Evolutionary conservation across 2,797 vertebrate genomes (phyloP), one percentile per base, ranked within the genome.

Genomic region (Protosalanx chinensis): DNA sequence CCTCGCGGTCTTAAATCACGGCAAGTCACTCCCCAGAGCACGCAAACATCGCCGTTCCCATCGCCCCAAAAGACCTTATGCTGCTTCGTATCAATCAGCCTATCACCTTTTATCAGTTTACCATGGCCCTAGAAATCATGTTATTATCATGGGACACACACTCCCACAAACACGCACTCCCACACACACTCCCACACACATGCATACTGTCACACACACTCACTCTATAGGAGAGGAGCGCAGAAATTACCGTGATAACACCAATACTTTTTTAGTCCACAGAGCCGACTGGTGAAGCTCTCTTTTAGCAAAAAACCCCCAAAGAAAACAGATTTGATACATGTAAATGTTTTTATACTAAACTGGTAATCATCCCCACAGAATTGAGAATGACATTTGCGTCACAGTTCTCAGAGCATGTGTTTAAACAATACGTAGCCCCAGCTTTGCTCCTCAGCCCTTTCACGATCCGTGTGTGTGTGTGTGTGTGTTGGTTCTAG

Each of bases 1-100:
- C 81, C 81, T 56, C 82, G 79, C 76, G 84, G 85, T 91, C 85
- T 91, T 96, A 94, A 95, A 96, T 97, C 94, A 96, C 78, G 73
- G 70, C 70, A 79, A 78, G 76, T 84, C 81, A 84, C 88, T 85
- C 88, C 88, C 83, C 75, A 77, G 68, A 86, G 81, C 88, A 86
- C 82, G 81, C 85, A 89, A 88, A 90, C 89, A 90, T 88, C 82
- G 80, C 78, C 84, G 79, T 88, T 91, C 89, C 88, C 90, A 88
- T 87, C 80, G 81, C 59, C 84, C 79, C 74, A 64, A 4, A 5
- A 81, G 80, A 75, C 76, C 75, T 79, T 53, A 70, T 77, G 32
- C 72, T 74, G 82, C 12, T 4, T 13, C 35, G 87, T 86, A 88
- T 88, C 84, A 74, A 82, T 67, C 0, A 60, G 58, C 79, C 86